Base-by-base conservation (phyloP, 2,113 vertebrate species). In the Morone saxatilis region DNA sequence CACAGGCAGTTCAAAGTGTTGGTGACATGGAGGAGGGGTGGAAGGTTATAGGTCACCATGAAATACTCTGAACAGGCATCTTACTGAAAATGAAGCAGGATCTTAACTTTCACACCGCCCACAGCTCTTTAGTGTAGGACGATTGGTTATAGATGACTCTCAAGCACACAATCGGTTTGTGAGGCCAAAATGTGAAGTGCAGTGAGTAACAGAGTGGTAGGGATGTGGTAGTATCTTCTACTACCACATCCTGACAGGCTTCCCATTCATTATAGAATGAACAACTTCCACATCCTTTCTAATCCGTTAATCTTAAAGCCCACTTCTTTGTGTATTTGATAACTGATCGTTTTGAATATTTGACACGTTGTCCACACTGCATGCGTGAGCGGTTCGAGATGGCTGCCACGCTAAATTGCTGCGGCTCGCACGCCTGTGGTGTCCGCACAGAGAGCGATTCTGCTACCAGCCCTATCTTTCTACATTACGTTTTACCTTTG, bases 141-240 rank as follows among this genome's bases (percentile, higher is more conserved):
- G 19, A 79, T 50, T 63, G n/a, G 73, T 71, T 61, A 61, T 45
- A 74, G 59, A 25, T 71, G 47, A 22, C 61, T 31, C 31, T 31
- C 56, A 6, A 25, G n/a, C 62, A 77, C 41, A 69, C 50, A 17
- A 19, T 63, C 38, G 48, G n/a, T 54, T 43, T 40, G 50, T 61
- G 36, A 70, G 80, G 84, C 63, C 43, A 75, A 78, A 48, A 68
- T 56, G 80, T 80, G 40, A 69, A 54, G 47, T 61, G 31, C 7
- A 70, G 5, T 20, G 48, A 63, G 47, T 10, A 36, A 19, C 54
- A n/a, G 60, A 14, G 68, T 19, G 53, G 38, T 14, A 38, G 6
- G 9, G 45, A 51, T 36, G n/a, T 31, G 45, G 5, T 16, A 2
- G 25, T 6, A 4, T 48, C 25, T 43, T 51, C 13, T 20, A 1